phyloP scores from a whole-genome alignment of 1,140 invertebrate species.

The Zaprionus africanus region DNA sequence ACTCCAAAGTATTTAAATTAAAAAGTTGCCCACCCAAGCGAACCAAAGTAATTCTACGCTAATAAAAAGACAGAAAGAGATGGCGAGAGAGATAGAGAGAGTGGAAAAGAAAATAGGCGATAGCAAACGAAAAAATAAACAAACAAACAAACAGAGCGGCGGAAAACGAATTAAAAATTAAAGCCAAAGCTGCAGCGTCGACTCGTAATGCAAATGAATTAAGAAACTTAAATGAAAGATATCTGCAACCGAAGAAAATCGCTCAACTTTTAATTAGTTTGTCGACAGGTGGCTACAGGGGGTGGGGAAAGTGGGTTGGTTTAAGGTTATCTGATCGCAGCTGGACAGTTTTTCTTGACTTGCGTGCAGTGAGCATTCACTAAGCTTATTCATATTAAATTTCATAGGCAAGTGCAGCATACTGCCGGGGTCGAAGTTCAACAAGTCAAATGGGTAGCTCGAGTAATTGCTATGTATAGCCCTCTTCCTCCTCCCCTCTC shows the following conservation, averaged over 20 bases:
- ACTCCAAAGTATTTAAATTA: conserved; percentile 54
- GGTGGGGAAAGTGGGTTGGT: background rate
- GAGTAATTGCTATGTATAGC: conserved; percentile 48
- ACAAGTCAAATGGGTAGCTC: conserved; percentile 55
- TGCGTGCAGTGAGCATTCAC: conserved; percentile 44
- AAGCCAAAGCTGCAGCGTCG: conserved; percentile 55
- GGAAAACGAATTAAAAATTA: conserved; percentile 69
- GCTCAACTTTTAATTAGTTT: conserved; percentile 81
- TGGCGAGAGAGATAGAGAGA: conserved; percentile 20
- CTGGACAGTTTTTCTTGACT: conserved; percentile 6
- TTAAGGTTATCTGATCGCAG: background rate
- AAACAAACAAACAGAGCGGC: conserved; percentile 61
- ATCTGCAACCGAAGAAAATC: conserved; percentile 65
- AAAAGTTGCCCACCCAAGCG: conserved; percentile 54
- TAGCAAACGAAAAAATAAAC: conserved; percentile 15
- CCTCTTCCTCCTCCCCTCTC: background rate
- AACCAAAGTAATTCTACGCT: conserved; percentile 45
- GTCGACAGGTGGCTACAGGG: conserved; percentile 44
- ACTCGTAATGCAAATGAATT: conserved; percentile 65
- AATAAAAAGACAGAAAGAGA: conserved; percentile 8
- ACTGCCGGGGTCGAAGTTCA: conserved; percentile 54
- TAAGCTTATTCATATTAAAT: conserved; percentile 35
- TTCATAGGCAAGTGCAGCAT: background rate
- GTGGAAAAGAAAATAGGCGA: background rate
- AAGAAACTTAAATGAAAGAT: conserved; percentile 62